Percentiles rank a stretch among this genome's conserved stretches.
Conservation (phyloP, 2,113 vertebrate genomes). For the Tragelaphus strepsiceros region DNA sequence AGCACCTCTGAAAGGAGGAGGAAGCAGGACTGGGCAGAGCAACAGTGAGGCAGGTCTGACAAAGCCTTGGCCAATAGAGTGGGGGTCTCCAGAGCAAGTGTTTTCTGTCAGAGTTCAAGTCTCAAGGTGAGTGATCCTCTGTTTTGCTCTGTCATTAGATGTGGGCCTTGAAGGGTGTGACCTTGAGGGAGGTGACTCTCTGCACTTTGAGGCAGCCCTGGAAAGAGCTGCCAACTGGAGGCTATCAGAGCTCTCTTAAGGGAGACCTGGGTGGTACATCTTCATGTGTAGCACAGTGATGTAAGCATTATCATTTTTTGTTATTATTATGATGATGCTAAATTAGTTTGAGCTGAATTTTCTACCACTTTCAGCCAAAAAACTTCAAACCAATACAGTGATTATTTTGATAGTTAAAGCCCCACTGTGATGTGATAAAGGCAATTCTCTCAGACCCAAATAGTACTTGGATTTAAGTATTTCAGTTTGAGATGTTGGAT, state of each 20-base stretch:
- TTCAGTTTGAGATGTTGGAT: neutral
- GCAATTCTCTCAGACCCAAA: neutral
- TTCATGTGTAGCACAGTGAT: neutral
- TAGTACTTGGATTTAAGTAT: neutral
- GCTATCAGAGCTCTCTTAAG: neutral
- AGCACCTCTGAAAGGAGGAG: neutral
- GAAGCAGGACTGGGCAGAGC: neutral
- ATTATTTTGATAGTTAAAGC: neutral
- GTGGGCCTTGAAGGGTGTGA: neutral
- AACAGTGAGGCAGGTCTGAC: neutral
- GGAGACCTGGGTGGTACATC: neutral
- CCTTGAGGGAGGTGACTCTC: neutral
- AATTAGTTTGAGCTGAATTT: neutral
- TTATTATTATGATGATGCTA: neutral
- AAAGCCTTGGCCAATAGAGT: neutral
- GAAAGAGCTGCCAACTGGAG: neutral
- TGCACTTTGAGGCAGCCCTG: neutral
- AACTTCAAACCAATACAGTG: neutral
- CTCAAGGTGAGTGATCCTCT: neutral
- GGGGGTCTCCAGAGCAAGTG: neutral
- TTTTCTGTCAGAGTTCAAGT: neutral
- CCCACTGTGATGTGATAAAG: neutral
- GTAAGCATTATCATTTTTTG: neutral
- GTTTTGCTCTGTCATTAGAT: neutral
- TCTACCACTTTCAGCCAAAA: neutral